These are phyloP conservation scores for Phortica variegata DNA, from an alignment of 1,140 invertebrate species.

Conservation along the genomic window DNA sequence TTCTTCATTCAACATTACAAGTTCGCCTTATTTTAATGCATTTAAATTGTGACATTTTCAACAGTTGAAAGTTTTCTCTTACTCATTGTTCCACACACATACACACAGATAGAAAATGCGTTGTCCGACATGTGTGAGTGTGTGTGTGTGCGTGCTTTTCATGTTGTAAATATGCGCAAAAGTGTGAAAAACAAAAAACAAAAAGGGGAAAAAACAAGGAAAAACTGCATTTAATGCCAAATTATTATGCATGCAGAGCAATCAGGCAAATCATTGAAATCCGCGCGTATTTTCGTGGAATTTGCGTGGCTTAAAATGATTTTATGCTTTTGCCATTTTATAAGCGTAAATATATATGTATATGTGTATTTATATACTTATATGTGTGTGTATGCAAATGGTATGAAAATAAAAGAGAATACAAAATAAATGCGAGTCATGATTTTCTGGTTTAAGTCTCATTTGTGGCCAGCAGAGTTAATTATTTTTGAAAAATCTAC, in stretches of 20 bases:
- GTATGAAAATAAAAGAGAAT: too few relatives aligned
- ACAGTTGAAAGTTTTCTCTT: slow-evolving; percentile 20
- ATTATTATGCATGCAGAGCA: slow-evolving; percentile 48
- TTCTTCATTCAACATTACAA: too few relatives aligned
- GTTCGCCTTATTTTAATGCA: slow-evolving; percentile 28
- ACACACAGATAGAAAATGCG: not conserved
- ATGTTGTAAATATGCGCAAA: slow-evolving; percentile 34
- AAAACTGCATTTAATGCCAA: slow-evolving; percentile 35
- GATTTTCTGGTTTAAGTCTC: too few relatives aligned
- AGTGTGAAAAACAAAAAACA: not conserved
- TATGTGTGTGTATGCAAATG: slow-evolving; percentile 7
- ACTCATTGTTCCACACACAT: not conserved
- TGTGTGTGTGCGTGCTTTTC: too few relatives aligned
- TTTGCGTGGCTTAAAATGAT: slow-evolving; percentile 14
- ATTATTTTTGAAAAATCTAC: too few relatives aligned
- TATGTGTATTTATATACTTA: slow-evolving; percentile 6
- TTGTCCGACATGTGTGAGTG: too few relatives aligned
- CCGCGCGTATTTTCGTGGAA: not conserved
- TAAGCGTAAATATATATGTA: not conserved
- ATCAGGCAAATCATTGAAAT: slow-evolving; percentile 15
- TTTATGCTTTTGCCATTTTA: slow-evolving; percentile 4
- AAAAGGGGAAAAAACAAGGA: too few relatives aligned
- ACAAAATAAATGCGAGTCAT: too few relatives aligned
- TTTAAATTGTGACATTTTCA: slow-evolving; percentile 33
- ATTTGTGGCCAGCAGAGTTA: too few relatives aligned